Percentiles rank a stretch among this genome's conserved stretches.
Evolutionary conservation across 2,113 vertebrate species (phyloP).

Genomic region (Romanogobio albipinnatus): DNA sequence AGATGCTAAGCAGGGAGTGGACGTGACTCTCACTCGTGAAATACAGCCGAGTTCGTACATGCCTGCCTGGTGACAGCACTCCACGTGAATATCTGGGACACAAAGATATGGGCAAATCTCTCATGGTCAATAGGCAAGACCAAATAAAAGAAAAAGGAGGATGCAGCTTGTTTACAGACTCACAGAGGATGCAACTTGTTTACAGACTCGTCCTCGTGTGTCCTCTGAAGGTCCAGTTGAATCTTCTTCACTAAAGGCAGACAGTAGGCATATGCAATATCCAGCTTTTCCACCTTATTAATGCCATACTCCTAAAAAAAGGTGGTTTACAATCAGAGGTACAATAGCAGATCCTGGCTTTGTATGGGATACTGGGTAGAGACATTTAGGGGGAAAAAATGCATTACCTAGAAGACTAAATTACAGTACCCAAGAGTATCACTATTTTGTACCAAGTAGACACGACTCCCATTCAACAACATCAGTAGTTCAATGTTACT

Average conservation of each 20-base stretch:
- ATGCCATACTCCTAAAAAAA: conserved; percentile 90
- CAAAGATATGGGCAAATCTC: neutral
- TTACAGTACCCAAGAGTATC: no score
- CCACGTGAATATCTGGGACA: conserved; percentile 90
- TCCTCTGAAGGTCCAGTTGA: conserved; percentile 94
- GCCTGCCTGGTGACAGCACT: conserved; percentile 94
- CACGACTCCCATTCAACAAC: no score
- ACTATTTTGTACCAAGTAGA: no score
- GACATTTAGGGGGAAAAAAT: no score
- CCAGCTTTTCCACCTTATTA: conserved; percentile 91
- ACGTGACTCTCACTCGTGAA: conserved; percentile 99
- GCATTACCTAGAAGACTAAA: no score
- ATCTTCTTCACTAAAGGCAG: conserved; percentile 96
- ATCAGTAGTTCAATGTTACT: no score
- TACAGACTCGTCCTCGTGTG: conserved; percentile 97
- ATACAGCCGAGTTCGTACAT: conserved; percentile 93
- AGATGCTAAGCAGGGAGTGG: conserved; percentile 95
- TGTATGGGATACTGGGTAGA: neutral
- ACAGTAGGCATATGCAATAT: conserved; percentile 96
- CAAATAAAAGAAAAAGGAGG: neutral
- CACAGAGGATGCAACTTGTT: conserved; percentile 97
- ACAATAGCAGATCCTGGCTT: neutral
- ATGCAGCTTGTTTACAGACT: conserved; percentile 93
- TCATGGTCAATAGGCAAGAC: neutral
- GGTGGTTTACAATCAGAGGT: neutral